These are phyloP conservation scores for Pantelozetes paolii DNA, from an alignment of 2,888 invertebrate genomes.

Conservation along the genomic window DNA sequence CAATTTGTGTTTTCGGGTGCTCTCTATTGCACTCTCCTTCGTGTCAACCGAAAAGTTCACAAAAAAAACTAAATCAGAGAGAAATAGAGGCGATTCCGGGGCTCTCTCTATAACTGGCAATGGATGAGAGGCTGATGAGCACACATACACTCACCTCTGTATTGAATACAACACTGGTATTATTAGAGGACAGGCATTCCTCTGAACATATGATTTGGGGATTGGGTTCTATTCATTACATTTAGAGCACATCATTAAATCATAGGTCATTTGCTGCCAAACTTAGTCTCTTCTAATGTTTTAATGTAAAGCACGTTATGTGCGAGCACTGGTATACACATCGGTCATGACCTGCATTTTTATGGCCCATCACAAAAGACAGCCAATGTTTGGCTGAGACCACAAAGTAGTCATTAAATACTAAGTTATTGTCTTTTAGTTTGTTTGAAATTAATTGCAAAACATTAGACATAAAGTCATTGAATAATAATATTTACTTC, in stretches of 20 bases:
- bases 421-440: not conserved
- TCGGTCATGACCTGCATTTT: slow-evolving; percentile 20
- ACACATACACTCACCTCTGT: not conserved
- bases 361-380: not conserved
- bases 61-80: not conserved
- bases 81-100: not conserved
- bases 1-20: slow-evolving; percentile 30
- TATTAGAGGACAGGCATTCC: not conserved
- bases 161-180: not conserved
- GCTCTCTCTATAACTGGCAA: slow-evolving; percentile 1
- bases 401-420: not conserved
- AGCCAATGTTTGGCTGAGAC: not conserved
- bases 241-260: slow-evolving; percentile 26
- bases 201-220: slow-evolving; percentile 4
- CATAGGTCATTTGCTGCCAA: slow-evolving; percentile 32
- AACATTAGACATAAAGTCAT: too few species aligned
- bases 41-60: not conserved
- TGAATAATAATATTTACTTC: too few species aligned
- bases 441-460: not conserved
- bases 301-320: slow-evolving; percentile 22
- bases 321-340: not conserved
- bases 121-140: slow-evolving; percentile 22
- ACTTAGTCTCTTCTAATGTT: slow-evolving; percentile 1
- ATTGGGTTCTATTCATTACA: slow-evolving; percentile 31
- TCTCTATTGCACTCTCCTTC: slow-evolving; percentile 17